Conservation (phyloP, 2,797 vertebrate genomes). For the Octomys mimax region DNA sequence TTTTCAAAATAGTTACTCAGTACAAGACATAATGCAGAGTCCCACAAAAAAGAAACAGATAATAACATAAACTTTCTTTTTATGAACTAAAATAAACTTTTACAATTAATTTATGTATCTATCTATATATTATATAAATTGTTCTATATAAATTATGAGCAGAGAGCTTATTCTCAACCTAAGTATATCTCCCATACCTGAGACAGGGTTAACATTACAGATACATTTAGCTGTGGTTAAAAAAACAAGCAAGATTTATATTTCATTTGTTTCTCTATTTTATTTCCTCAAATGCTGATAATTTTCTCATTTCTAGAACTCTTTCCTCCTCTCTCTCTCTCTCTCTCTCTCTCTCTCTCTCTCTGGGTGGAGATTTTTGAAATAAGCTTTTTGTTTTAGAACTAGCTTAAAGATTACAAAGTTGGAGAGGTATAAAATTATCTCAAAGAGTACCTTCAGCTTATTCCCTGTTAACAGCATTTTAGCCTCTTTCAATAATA, state of each 20-base stretch:
- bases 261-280: not conserved
- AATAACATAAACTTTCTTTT: not conserved
- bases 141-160: not conserved
- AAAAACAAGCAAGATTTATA: not conserved
- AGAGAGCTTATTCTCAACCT: not conserved
- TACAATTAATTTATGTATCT: not conserved
- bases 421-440: not conserved
- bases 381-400: not conserved
- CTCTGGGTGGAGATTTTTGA: not conserved
- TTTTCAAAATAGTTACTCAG: not conserved
- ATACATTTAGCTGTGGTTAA: constrained; percentile 21
- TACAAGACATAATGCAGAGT: not conserved
- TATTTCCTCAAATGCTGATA: not conserved
- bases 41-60: not conserved
- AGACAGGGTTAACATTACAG: not conserved
- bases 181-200: not conserved
- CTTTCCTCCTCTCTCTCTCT: not conserved
- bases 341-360: not conserved
- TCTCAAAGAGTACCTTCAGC: not conserved
- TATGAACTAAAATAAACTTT: not conserved
- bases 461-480: not conserved
- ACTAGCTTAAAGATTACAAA: not conserved
- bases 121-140: not conserved
- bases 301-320: not conserved
- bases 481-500: not conserved